Conservation (phyloP, 2,888 invertebrate genomes). For the Lasioglossum pauxillum region DNA sequence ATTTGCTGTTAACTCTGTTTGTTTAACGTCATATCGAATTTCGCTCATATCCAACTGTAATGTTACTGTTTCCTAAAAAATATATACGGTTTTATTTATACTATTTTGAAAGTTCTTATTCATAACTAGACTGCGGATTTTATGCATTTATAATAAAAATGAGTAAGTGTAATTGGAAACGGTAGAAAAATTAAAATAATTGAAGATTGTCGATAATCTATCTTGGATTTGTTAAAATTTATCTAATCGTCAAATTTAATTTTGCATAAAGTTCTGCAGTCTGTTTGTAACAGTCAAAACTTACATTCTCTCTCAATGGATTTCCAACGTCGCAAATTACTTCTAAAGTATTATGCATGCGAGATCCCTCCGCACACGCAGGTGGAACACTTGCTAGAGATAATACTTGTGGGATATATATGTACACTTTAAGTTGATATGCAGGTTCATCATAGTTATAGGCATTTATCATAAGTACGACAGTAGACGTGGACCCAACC, state of each 20-base stretch:
- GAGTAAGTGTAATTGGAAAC: neutral
- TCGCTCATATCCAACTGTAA: constrained; percentile 74
- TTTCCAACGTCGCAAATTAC: constrained; percentile 76
- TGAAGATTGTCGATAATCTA: neutral
- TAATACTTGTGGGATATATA: constrained; percentile 71
- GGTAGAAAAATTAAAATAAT: neutral
- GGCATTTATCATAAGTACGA: constrained; percentile 52
- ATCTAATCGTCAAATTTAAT: neutral
- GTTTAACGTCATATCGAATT: constrained; percentile 65
- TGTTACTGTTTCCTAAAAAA: constrained; percentile 69
- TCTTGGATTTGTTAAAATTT: neutral
- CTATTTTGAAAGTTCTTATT: neutral
- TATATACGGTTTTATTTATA: neutral
- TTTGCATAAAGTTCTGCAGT: neutral
- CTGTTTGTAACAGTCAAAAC: neutral
- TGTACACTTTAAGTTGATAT: constrained; percentile 69
- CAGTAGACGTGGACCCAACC: constrained; percentile 64
- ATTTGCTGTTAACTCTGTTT: constrained; percentile 73
- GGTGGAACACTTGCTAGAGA: constrained; percentile 70
- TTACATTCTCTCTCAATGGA: constrained; percentile 73
- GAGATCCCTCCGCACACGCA: constrained; percentile 64
- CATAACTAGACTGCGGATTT: neutral
- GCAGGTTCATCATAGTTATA: constrained; percentile 76
- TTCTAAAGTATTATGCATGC: constrained; percentile 41
- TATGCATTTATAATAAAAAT: neutral